Conservation (phyloP, 2,888 invertebrate species). For the Phyto melanocephala region DNA sequence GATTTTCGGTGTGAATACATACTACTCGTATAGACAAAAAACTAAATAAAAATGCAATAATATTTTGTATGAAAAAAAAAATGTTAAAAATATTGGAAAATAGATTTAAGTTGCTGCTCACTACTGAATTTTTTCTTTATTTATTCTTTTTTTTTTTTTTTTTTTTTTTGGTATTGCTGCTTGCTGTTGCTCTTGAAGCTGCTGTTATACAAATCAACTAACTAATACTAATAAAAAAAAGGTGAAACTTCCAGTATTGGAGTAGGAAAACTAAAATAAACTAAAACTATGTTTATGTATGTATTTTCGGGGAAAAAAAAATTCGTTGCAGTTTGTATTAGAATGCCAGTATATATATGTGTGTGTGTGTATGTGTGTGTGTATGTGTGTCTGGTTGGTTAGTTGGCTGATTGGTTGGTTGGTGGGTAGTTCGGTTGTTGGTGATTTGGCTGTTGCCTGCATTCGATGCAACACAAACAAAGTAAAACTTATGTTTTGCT, state of each 20-base stretch:
- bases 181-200: constrained; percentile 20
- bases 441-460: constrained; percentile 17
- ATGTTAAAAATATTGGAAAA: constrained; percentile 52
- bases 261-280: constrained; percentile 57
- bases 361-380: no score
- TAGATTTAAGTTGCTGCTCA: constrained; percentile 51
- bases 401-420: constrained; percentile 34
- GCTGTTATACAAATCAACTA: constrained; percentile 24
- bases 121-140: no score
- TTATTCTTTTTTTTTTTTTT: no score
- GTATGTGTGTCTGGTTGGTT: constrained; percentile 9
- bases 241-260: constrained; percentile 61
- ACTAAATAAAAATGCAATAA: constrained; percentile 28
- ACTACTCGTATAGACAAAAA: no score
- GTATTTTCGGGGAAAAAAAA: neutral
- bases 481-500: constrained; percentile 27
- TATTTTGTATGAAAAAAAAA: constrained; percentile 18
- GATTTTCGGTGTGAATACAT: no score
- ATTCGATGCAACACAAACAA: constrained; percentile 43
- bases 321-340: constrained; percentile 9
- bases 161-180: neutral
- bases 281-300: constrained; percentile 34
- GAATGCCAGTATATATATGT: constrained; percentile 19
- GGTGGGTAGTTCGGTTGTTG: constrained; percentile 11
- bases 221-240: constrained; percentile 13